These are phyloP conservation scores for Synergus japonicus DNA, from an alignment of 2,888 invertebrate species.

Conservation along the genomic window DNA sequence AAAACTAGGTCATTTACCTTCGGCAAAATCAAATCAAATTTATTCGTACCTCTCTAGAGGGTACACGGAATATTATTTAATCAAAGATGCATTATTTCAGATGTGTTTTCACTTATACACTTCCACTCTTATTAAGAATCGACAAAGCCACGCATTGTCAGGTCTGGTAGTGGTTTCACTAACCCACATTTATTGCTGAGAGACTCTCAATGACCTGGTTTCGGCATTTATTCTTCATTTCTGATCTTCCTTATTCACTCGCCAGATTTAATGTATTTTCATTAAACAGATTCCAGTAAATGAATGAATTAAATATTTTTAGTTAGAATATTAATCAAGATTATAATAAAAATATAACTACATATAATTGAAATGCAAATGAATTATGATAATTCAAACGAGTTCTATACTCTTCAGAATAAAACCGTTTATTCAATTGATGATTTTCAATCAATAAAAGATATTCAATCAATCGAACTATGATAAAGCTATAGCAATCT, in stretches of 20 bases:
- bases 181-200: constrained; percentile 76
- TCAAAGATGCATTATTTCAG: background rate
- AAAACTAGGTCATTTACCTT: too few species aligned
- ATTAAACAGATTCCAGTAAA: background rate
- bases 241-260: constrained; percentile 47
- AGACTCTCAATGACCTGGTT: constrained; percentile 74
- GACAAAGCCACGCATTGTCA: constrained; percentile 61
- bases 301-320: background rate
- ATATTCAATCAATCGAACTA: background rate
- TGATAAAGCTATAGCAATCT: background rate
- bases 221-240: constrained; percentile 56
- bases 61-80: background rate
- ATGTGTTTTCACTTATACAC: constrained; percentile 58
- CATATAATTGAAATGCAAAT: background rate
- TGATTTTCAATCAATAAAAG: background rate
- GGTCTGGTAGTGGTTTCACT: constrained; percentile 74
- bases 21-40: background rate
- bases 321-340: background rate
- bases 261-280: constrained; percentile 40
- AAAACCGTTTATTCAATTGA: background rate
- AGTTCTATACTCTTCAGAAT: background rate
- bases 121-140: constrained; percentile 60
- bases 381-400: background rate
- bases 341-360: background rate
- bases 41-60: background rate